Percentiles rank a stretch among this genome's conserved stretches.
phyloP scores from a whole-genome alignment of 2,113 vertebrate species.

The Oncorhynchus tshawytscha region DNA sequence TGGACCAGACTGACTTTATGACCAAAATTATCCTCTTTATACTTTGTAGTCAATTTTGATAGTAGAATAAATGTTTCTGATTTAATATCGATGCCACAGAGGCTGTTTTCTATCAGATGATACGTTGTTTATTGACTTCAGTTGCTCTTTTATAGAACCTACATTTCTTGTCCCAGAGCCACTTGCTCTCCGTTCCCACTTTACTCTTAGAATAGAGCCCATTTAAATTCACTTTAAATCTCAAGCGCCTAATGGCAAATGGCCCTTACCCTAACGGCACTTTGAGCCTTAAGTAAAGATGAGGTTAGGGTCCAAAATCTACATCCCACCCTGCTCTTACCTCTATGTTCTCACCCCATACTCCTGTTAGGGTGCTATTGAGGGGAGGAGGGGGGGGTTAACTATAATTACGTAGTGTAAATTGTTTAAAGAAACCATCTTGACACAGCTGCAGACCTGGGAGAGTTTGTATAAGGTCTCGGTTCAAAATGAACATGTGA shows the following conservation, averaged over 20 bases:
- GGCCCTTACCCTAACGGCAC: too few species aligned
- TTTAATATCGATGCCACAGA: too few species aligned
- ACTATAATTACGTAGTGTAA: conserved; percentile 49
- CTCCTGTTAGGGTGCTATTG: not conserved
- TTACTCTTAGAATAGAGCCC: not conserved
- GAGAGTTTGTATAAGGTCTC: conserved; percentile 25
- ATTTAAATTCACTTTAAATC: conserved; percentile 2
- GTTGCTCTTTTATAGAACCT: not conserved
- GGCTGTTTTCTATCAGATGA: too few species aligned
- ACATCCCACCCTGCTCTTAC: not conserved
- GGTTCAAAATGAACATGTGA: conserved; percentile 22
- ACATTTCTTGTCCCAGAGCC: not conserved
- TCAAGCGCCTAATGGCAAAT: not conserved
- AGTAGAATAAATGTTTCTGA: too few species aligned
- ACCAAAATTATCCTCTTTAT: too few species aligned
- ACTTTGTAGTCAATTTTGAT: too few species aligned
- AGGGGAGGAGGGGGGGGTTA: not conserved
- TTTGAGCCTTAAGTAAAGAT: not conserved
- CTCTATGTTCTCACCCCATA: not conserved
- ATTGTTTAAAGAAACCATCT: conserved; percentile 50
- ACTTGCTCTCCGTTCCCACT: not conserved
- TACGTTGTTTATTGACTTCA: not conserved
- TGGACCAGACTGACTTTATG: too few species aligned
- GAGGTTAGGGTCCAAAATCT: not conserved
- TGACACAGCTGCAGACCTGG: conserved; percentile 39